Conservation (phyloP, 2,113 vertebrate species). For the Neoarius graeffei region DNA sequence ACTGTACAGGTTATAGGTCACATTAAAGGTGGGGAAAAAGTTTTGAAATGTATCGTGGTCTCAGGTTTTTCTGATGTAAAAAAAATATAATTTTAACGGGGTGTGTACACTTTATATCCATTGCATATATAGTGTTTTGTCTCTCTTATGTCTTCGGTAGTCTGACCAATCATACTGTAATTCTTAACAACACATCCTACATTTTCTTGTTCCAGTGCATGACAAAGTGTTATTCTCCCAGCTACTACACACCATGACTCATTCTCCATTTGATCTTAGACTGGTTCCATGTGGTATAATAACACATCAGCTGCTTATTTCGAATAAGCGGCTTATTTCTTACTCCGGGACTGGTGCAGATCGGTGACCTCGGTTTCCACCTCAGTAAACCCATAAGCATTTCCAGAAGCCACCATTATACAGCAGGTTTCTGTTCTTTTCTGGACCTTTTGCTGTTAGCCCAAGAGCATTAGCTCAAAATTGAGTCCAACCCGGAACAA, state of each 20-base stretch:
- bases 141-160: neutral
- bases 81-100: too few species aligned
- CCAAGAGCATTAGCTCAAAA: too few species aligned
- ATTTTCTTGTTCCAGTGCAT: neutral
- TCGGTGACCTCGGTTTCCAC: conserved; percentile 2
- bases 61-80: too few species aligned
- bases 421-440: conserved; percentile 4
- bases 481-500: too few species aligned
- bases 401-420: conserved; percentile 35
- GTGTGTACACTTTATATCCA: too few species aligned
- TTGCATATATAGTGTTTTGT: neutral
- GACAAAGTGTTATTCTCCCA: neutral
- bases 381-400: conserved; percentile 26
- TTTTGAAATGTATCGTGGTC: too few species aligned
- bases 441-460: neutral
- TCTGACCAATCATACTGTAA: neutral
- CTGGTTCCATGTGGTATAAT: neutral
- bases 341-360: neutral
- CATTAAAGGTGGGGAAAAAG: too few species aligned
- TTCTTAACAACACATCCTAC: neutral
- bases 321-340: conserved; percentile 10
- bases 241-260: conserved; percentile 16
- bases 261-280: conserved; percentile 25
- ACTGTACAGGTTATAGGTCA: too few species aligned
- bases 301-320: conserved; percentile 28